Conservation (phyloP, 2,113 vertebrate species). For the Lampris incognitus region DNA sequence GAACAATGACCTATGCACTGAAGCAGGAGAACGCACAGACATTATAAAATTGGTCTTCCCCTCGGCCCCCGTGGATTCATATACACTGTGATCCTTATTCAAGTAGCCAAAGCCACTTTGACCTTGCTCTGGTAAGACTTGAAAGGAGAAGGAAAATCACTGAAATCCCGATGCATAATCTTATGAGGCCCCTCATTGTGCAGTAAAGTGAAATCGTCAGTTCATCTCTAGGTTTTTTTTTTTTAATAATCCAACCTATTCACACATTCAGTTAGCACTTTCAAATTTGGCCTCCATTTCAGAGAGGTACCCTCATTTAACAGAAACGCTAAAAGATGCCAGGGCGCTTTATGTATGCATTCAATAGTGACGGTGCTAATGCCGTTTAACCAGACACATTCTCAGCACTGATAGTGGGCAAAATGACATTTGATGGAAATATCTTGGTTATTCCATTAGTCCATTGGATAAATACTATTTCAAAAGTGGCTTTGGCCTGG, state of each 20-base stretch:
- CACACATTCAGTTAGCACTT: not conserved
- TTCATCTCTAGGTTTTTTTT: not conserved
- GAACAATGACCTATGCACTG: constrained; percentile 1
- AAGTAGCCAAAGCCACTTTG: not conserved
- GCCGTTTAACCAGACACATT: not conserved
- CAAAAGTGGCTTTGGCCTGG: constrained; percentile 3
- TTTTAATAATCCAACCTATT: not conserved
- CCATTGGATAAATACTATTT: constrained; percentile 21
- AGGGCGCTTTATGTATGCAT: not conserved
- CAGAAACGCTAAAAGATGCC: not conserved
- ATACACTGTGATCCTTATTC: not conserved
- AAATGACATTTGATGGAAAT: constrained; percentile 23
- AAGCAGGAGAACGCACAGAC: not conserved
- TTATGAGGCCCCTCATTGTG: constrained; percentile 6
- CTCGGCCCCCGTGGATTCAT: not conserved
- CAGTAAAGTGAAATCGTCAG: not conserved
- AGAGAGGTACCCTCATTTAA: not conserved
- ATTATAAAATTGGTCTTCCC: not conserved
- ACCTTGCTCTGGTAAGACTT: not conserved
- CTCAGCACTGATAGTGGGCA: not conserved
- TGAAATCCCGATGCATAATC: not conserved
- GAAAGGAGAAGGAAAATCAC: not conserved
- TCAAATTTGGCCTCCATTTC: constrained; percentile 27
- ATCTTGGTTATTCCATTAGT: not conserved
- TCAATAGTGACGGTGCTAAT: constrained; percentile 1